Base-by-base conservation (phyloP, 2,888 invertebrate species). In the Hemicrepidius hirtus region DNA sequence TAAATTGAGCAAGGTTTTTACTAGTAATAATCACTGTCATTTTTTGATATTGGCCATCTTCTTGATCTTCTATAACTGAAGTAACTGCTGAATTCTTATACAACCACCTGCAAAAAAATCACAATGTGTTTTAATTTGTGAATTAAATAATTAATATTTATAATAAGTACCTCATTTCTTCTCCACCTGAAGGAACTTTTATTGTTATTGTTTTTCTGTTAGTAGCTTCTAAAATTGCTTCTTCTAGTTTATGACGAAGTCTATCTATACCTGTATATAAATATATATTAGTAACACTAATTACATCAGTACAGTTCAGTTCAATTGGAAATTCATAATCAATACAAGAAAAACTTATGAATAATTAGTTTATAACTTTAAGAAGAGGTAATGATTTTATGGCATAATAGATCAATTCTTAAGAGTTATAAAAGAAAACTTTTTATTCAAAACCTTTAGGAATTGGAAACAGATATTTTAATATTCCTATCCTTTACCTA, bases 71-170 rank as follows among this genome's bases (percentile, higher is more conserved):
- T 37, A 83, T 80, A 1, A 87, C 85, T 13, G 86, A 82, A 1
- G 87, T 85, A 2, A 94, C 91, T 0, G 91, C 89, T 0, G 91
- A 86, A 82, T 93, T 89, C 80, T 91, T 91, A 77, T 91, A 90
- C 20, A 94, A 82, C 93, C 93, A 93, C 0, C 88, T 82, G 46
- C n/a, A 81, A 77, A 75, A 80, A 21, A 20, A n/a, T n/a, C n/a
- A n/a, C n/a, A n/a, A n/a, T n/a, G n/a, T n/a, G n/a, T n/a, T n/a
- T n/a, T n/a, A n/a, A n/a, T n/a, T n/a, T n/a, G n/a, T n/a, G n/a
- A 68, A 68, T 57, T 37, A 35, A 63, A 53, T 21, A 40, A 65
- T n/a, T 53, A 20, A 41, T 24, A 68, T 62, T 37, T 49, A 78
- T 72, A 13, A 28, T 28, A 28, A 4, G 28, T 74, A 82, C 81